These are phyloP conservation scores for Siderastrea radians DNA, from an alignment of 92 coral and sea anemone genomes.

Conservation along the genomic window DNA sequence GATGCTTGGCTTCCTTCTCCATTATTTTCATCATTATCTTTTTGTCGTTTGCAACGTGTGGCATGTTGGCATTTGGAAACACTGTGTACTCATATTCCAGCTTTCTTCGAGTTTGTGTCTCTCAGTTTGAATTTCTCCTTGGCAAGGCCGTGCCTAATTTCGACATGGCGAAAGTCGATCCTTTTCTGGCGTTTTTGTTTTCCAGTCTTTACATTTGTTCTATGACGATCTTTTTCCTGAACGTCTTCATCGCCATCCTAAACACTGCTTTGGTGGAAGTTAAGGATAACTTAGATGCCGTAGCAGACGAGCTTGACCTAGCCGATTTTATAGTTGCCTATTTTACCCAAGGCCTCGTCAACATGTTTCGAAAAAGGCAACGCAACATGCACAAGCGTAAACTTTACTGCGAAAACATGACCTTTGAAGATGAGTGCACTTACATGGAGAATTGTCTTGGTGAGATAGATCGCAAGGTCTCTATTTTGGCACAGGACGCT, in stretches of 20 bases:
- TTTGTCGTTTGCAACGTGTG: slow-evolving; percentile 74
- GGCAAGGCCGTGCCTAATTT: slow-evolving; percentile 69
- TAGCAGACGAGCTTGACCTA: slow-evolving; percentile 36
- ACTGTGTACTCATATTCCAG: slow-evolving; percentile 55
- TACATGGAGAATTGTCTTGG: slow-evolving; percentile 9
- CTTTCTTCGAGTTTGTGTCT: slow-evolving; percentile 45
- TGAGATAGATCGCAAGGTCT: slow-evolving; percentile 15
- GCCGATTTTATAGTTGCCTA: slow-evolving; percentile 18
- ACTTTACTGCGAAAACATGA: slow-evolving; percentile 16
- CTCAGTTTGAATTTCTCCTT: slow-evolving; percentile 70
- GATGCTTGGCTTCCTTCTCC: slow-evolving; percentile 52
- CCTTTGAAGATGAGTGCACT: slow-evolving; percentile 20
- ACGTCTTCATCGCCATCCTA: slow-evolving; percentile 66
- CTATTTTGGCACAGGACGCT: slow-evolving; percentile 1
- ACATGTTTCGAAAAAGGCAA: slow-evolving; percentile 1
- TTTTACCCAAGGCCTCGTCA: background rate
- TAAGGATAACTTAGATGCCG: slow-evolving; percentile 9
- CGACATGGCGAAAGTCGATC: slow-evolving; percentile 44
- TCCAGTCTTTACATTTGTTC: slow-evolving; percentile 52
- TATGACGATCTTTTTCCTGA: slow-evolving; percentile 66
- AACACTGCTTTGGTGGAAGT: slow-evolving; percentile 47
- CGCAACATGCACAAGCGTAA: background rate
- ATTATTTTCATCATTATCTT: slow-evolving; percentile 65
- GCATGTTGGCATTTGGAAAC: slow-evolving; percentile 72
- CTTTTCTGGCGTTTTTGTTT: slow-evolving; percentile 66